Evolutionary conservation across 2,888 invertebrate species (phyloP).

Genomic region (Pandemis corylana): DNA sequence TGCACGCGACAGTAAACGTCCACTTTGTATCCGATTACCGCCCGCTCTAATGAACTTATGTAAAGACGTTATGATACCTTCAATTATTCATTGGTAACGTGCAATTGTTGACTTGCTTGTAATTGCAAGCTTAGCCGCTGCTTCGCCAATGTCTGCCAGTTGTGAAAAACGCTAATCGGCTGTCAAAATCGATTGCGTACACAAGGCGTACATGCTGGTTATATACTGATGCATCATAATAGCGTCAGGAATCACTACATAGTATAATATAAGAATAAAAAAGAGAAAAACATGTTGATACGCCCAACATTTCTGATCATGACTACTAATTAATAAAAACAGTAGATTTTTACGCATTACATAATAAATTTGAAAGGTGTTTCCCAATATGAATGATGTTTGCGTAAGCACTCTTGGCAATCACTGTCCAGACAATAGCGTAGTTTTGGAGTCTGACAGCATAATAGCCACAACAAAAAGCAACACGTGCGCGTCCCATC

Average conservation of each 20-base stretch:
- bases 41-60: conserved; percentile 63
- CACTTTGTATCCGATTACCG: conserved; percentile 44
- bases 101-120: conserved; percentile 68
- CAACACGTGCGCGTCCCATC: conserved; percentile 68
- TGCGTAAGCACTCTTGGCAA: conserved; percentile 30
- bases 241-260: too few relatives aligned
- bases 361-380: background rate
- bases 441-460: conserved; percentile 64
- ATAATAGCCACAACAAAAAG: conserved; percentile 69
- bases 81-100: conserved; percentile 72
- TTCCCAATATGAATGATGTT: conserved; percentile 8
- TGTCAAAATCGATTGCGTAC: conserved; percentile 22
- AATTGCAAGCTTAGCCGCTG: conserved; percentile 53
- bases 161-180: conserved; percentile 28
- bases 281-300: too few relatives aligned
- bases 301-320: background rate
- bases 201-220: background rate
- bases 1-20: conserved; percentile 49
- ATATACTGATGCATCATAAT: background rate
- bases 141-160: background rate
- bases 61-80: conserved; percentile 68
- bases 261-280: too few relatives aligned
- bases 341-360: background rate
- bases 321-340: background rate
- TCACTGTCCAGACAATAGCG: conserved; percentile 30